Percentiles rank a stretch among this genome's conserved stretches.
Evolutionary conservation across 2,888 invertebrate species (phyloP).

Genomic region (Scaptodrosophila latifasciaeformis): DNA sequence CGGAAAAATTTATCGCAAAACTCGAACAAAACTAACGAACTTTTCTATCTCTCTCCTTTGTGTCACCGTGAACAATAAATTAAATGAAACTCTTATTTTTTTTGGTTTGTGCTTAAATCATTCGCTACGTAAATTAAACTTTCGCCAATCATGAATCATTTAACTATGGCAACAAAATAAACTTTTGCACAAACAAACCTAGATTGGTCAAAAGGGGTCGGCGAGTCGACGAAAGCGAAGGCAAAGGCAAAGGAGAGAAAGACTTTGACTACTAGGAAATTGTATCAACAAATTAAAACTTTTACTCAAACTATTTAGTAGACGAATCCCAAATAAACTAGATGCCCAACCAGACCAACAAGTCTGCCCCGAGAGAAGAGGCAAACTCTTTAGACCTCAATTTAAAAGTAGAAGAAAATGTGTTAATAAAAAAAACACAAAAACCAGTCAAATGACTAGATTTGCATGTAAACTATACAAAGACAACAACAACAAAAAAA

Average conservation of each 20-base stretch:
- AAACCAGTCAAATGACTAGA: slow-evolving; percentile 4
- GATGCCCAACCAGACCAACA: slow-evolving; percentile 16
- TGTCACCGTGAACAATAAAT: too few species aligned
- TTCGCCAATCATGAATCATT: slow-evolving; percentile 45
- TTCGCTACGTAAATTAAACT: background rate
- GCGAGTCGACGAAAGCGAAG: background rate
- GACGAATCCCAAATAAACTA: slow-evolving; percentile 32
- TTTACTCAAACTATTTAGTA: slow-evolving; percentile 45
- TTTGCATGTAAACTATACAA: slow-evolving; percentile 7
- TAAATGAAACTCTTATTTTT: background rate
- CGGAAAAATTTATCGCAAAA: too few species aligned
- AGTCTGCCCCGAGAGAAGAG: slow-evolving; percentile 9
- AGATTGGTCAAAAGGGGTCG: background rate
- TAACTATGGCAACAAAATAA: slow-evolving; percentile 35
- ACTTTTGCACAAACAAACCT: background rate
- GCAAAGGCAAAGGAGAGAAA: background rate
- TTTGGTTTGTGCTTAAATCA: background rate
- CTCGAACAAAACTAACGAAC: too few species aligned
- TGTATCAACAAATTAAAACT: slow-evolving; percentile 43
- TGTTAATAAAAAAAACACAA: slow-evolving; percentile 41
- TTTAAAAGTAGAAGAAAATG: slow-evolving; percentile 26
- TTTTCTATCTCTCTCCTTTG: too few species aligned
- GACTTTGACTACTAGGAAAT: slow-evolving; percentile 8
- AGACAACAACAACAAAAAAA: too few species aligned
- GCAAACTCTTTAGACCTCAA: slow-evolving; percentile 18